These are phyloP conservation scores for Atethmia centrago DNA, from an alignment of 2,888 invertebrate genomes.

Conservation along the genomic window DNA sequence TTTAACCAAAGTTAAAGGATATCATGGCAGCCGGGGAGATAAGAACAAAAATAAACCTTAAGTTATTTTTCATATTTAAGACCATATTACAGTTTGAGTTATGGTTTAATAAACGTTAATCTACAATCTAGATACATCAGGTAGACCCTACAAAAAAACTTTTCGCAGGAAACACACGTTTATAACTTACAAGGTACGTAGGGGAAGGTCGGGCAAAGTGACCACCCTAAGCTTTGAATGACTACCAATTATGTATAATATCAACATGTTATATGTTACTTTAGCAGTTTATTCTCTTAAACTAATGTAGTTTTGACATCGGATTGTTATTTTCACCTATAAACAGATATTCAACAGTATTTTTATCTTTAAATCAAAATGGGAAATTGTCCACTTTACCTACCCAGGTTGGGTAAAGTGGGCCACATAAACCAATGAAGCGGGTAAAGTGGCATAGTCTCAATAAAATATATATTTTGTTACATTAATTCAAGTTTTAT, in stretches of 20 bases:
- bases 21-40: not conserved
- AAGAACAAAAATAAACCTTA: not conserved
- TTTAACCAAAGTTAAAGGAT: too few relatives aligned
- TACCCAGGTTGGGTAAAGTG: constrained; percentile 6
- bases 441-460: constrained; percentile 26
- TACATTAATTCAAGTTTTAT: constrained; percentile 20
- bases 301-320: constrained; percentile 17
- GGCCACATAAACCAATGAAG: constrained; percentile 17
- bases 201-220: constrained; percentile 1
- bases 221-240: constrained; percentile 23
- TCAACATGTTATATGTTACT: constrained; percentile 5
- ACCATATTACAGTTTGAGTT: constrained; percentile 22
- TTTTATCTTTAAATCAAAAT: constrained; percentile 10
- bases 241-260: constrained; percentile 17
- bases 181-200: constrained; percentile 23
- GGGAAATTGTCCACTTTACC: constrained; percentile 10
- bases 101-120: constrained; percentile 30
- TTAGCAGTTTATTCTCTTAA: constrained; percentile 8
- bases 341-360: constrained; percentile 6
- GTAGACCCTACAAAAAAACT: constrained; percentile 6
- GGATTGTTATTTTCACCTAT: constrained; percentile 13
- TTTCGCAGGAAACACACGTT: constrained; percentile 39
- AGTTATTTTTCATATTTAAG: not conserved
- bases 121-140: not conserved
- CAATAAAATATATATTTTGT: constrained; percentile 27